These are phyloP conservation scores for Volucella inflata DNA, from an alignment of 2,888 invertebrate species.

Conservation along the genomic window DNA sequence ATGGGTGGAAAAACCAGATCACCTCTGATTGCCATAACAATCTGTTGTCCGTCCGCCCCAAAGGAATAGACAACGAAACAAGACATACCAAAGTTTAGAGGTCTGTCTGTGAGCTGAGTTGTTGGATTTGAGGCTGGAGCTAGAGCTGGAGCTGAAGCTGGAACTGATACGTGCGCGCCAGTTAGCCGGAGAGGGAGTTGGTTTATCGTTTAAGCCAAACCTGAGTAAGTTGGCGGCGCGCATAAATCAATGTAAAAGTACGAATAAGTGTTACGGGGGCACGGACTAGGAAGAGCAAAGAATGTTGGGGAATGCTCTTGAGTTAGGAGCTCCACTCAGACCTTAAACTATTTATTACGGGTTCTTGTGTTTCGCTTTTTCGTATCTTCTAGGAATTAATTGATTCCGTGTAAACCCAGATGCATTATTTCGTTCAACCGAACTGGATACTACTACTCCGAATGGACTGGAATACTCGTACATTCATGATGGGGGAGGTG, in stretches of 20 bases:
- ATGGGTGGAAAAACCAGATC: conserved; percentile 60
- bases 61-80: conserved; percentile 55
- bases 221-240: conserved; percentile 17
- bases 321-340: conserved; percentile 29
- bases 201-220: conserved; percentile 50
- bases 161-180: conserved; percentile 45
- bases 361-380: conserved; percentile 51
- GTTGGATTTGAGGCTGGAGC: no score
- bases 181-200: conserved; percentile 31
- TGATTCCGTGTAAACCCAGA: conserved; percentile 74
- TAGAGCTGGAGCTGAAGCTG: not conserved
- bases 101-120: conserved; percentile 33
- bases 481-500: no score
- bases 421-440: conserved; percentile 55
- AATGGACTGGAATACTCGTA: not conserved
- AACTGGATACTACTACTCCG: conserved; percentile 22
- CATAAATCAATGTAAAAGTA: conserved; percentile 47
- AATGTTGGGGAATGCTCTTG: conserved; percentile 6
- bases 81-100: conserved; percentile 50
- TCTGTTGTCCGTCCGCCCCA: conserved; percentile 62
- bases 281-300: not conserved
- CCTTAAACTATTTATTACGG: conserved; percentile 67
- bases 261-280: conserved; percentile 22
- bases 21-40: conserved; percentile 66
- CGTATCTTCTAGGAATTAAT: conserved; percentile 71